A percentile compares a stretch with the other conserved stretches of the same genome.
phyloP scores from a whole-genome alignment of 2,113 vertebrate species.

The Ovis aries region ARS-UI_Ramb_v3.0 NC_056062.1:5119001-5119500 shows the following conservation, averaged over 20 bases:
- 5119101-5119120: too few species aligned
- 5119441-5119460: neutral
- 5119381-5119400: neutral
- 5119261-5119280: neutral
- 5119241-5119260: neutral
- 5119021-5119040: too few species aligned
- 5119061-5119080: too few species aligned
- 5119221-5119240: neutral
- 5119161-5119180: neutral
- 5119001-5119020: too few species aligned
- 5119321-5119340: neutral
- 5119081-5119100: too few species aligned
- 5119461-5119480: neutral
- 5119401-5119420: neutral
- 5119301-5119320: neutral
- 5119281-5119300: neutral
- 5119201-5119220: neutral
- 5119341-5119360: neutral
- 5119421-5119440: neutral
- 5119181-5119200: neutral
- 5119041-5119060: too few species aligned
- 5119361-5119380: neutral
- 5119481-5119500: neutral
- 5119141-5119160: neutral
- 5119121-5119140: too few species aligned